Evolutionary conservation across 2,797 vertebrate species (phyloP), one percentile per base, ranked within the genome.

Genomic region (Xenopus petersii): DNA sequence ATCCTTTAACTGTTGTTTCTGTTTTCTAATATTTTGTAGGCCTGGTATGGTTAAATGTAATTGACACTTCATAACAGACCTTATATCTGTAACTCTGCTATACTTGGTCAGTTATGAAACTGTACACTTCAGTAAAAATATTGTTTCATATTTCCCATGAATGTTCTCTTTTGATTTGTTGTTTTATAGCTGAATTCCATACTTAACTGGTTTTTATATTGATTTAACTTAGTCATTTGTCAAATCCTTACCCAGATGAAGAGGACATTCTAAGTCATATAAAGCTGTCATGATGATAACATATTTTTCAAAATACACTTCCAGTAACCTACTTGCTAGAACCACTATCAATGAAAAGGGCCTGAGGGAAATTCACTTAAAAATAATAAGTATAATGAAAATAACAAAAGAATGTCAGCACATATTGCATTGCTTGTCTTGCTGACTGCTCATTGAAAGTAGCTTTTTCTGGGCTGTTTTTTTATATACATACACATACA

Each of bases 141-240:
- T 47, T 62, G 66, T 56, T 67, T 62, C 17, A 36, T 48, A 62
- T 63, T 30, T 26, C 54, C 42, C 51, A 54, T 54, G 36, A 9
- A 58, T 61, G 59, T 73, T 46, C 51, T 56, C 5, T 21, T 73
- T 74, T 73, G 60, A 78, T 70, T 42, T 55, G 30, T 49, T 70
- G 46, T 12, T 15, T 65, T 70, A 58, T 69, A 69, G 51, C 55
- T 70, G 26, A 46, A 73, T 65, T 51, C 54, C 68, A 61, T 61
- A 71, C 58, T 77, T 71, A 78, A 78, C 76, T 54, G 61, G 60
- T 59, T 73, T 78, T 73, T 74, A 69, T 74, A 73, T 73, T 65
- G 76, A 74, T 70, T 73, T 78, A 73, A 78, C 66, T 62, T 69
- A 70, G 70, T 68, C 49, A 73, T 73, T 73, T 78, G 71, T 78